These are phyloP conservation scores for Tiphia femorata DNA, from an alignment of 2,888 invertebrate species.

Conservation along the genomic window DNA sequence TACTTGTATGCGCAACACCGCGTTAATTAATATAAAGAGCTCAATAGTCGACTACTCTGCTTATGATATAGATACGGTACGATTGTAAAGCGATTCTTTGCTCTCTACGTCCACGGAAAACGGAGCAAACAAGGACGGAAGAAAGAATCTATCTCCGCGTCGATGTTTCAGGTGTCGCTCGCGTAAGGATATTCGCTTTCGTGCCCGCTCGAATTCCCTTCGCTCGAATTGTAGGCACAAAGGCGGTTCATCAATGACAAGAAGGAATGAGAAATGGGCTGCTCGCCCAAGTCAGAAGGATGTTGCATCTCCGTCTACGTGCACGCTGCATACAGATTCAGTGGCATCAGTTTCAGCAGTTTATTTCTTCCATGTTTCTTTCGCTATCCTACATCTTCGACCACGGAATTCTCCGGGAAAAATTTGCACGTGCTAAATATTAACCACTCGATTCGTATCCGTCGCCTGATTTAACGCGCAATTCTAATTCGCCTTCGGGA, in stretches of 20 bases:
- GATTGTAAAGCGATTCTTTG: no score
- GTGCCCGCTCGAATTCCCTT: conserved; percentile 10
- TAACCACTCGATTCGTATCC: no score
- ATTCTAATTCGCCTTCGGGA: no score
- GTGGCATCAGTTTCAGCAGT: neutral
- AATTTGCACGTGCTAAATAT: neutral
- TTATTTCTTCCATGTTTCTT: conserved; percentile 1
- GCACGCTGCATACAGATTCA: neutral
- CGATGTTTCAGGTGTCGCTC: conserved; percentile 8
- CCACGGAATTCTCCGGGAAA: neutral
- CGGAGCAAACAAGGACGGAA: conserved; percentile 7
- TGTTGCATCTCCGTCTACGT: neutral
- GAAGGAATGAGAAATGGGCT: conserved; percentile 30
- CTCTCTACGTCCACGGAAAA: neutral
- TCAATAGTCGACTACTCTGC: no score
- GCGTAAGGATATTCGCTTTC: conserved; percentile 16
- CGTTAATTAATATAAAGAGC: no score
- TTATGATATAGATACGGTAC: no score
- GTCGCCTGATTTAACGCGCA: no score
- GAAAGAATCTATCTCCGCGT: conserved; percentile 18
- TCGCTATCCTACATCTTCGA: no score
- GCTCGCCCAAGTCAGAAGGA: conserved; percentile 15
- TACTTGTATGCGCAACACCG: no score
- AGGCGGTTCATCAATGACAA: conserved; percentile 31
- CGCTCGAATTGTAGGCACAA: conserved; percentile 24